These are phyloP conservation scores for Stegana nigrithorax DNA, from an alignment of 2,888 invertebrate genomes.

Conservation along the genomic window DNA sequence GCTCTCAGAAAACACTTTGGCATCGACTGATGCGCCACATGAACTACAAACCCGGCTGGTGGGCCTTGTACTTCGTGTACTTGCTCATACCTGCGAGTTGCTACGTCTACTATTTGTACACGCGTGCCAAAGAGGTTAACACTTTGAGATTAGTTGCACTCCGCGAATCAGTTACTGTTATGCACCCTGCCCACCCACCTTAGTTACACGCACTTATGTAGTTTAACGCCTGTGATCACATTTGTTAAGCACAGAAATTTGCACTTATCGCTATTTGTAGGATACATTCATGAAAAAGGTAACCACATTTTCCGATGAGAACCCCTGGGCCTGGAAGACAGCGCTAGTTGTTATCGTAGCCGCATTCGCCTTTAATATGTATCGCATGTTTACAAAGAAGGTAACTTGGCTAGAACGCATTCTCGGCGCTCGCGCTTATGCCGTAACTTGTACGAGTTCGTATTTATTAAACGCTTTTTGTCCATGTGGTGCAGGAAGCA, in stretches of 20 bases:
- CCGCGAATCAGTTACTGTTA: not conserved
- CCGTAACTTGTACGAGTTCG: not conserved
- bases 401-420: slow-evolving; percentile 65
- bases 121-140: slow-evolving; percentile 75
- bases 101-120: slow-evolving; percentile 78
- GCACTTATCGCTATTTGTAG: slow-evolving; percentile 70
- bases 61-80: slow-evolving; percentile 84
- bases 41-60: slow-evolving; percentile 84
- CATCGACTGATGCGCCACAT: slow-evolving; percentile 79
- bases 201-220: slow-evolving; percentile 12
- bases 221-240: slow-evolving; percentile 18
- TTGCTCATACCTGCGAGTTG: slow-evolving; percentile 77
- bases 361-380: slow-evolving; percentile 82
- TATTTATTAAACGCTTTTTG: not conserved
- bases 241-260: slow-evolving; percentile 37
- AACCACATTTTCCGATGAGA: slow-evolving; percentile 81
- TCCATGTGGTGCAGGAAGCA: slow-evolving; percentile 64
- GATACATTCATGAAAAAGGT: slow-evolving; percentile 83
- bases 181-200: too few species aligned
- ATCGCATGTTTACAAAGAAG: slow-evolving; percentile 71
- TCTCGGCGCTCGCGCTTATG: not conserved
- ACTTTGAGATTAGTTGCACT: too few species aligned
- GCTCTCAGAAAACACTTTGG: slow-evolving; percentile 80
- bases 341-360: slow-evolving; percentile 83
- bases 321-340: slow-evolving; percentile 92